These are phyloP conservation scores for Iselma pallidipennis DNA, from an alignment of 2,888 invertebrate genomes.

Conservation along the genomic window DNA sequence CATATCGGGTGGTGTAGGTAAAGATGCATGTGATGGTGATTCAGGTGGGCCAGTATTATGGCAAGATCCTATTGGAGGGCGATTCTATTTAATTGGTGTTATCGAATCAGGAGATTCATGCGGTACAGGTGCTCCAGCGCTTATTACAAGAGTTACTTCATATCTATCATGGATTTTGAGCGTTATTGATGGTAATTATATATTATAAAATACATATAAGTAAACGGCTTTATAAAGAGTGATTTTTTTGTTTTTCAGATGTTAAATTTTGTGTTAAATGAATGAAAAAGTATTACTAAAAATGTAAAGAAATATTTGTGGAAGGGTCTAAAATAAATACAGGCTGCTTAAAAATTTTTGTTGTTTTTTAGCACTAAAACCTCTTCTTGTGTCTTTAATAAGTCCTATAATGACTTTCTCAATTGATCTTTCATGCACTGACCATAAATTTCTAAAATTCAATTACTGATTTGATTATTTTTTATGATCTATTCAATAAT, in stretches of 20 bases:
- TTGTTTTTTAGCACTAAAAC: too few relatives aligned
- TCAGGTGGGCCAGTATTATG: constrained; percentile 52
- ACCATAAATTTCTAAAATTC: too few relatives aligned
- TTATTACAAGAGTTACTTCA: constrained; percentile 62
- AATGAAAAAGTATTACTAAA: too few relatives aligned
- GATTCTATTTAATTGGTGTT: constrained; percentile 58
- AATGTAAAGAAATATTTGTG: too few relatives aligned
- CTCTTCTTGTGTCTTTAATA: too few relatives aligned
- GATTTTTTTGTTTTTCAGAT: constrained; percentile 38
- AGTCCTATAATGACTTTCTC: too few relatives aligned
- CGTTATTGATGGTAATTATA: constrained; percentile 40
- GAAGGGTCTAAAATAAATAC: too few relatives aligned
- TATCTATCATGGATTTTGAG: constrained; percentile 62
- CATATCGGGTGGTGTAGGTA: constrained; percentile 34
- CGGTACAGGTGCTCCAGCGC: constrained; percentile 57
- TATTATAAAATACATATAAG: neutral
- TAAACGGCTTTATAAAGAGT: constrained; percentile 24
- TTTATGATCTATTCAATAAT: too few relatives aligned
- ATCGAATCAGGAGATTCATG: constrained; percentile 63
- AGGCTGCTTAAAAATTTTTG: too few relatives aligned
- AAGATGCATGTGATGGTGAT: constrained; percentile 44
- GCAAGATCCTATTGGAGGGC: constrained; percentile 53
- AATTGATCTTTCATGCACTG: too few relatives aligned
- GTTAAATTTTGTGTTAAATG: constrained; percentile 43
- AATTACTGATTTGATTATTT: too few relatives aligned